These are phyloP conservation scores for Parelbella ahira DNA, from an alignment of 2,888 invertebrate species.

Conservation along the genomic window DNA sequence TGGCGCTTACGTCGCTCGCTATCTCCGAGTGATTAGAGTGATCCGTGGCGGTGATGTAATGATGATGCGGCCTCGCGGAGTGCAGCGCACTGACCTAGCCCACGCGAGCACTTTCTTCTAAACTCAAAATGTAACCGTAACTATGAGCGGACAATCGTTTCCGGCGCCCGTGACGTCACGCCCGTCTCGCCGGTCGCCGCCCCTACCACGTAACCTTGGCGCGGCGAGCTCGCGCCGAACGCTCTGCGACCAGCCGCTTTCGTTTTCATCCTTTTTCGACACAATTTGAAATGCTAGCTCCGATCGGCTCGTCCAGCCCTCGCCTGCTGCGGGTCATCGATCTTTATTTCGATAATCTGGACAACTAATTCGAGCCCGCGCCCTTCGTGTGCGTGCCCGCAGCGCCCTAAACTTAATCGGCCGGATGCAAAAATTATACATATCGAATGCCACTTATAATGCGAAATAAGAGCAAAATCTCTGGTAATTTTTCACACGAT, in stretches of 20 bases:
- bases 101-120: conserved; percentile 75
- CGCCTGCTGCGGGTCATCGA: conserved; percentile 23
- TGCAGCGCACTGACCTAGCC: conserved; percentile 67
- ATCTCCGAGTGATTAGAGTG: background rate
- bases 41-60: conserved; percentile 9
- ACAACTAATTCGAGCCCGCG: conserved; percentile 26
- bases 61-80: no score
- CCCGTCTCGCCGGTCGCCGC: conserved; percentile 59
- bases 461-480: conserved; percentile 71
- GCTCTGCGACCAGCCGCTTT: conserved; percentile 56
- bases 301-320: background rate
- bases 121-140: conserved; percentile 78
- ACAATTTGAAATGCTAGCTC: conserved; percentile 19
- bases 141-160: conserved; percentile 75
- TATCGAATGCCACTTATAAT: conserved; percentile 72
- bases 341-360: conserved; percentile 28
- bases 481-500: conserved; percentile 78
- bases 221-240: conserved; percentile 35
- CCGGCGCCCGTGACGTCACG: conserved; percentile 79
- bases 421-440: conserved; percentile 69
- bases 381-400: conserved; percentile 38
- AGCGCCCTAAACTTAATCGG: conserved; percentile 42
- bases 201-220: conserved; percentile 71
- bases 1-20: no score
- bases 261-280: conserved; percentile 59